Percentiles rank a stretch among this genome's conserved stretches.
These are phyloP conservation scores for Hemibagrus wyckioides DNA, from an alignment of 2,113 vertebrate genomes.

Conservation along the genomic window DNA sequence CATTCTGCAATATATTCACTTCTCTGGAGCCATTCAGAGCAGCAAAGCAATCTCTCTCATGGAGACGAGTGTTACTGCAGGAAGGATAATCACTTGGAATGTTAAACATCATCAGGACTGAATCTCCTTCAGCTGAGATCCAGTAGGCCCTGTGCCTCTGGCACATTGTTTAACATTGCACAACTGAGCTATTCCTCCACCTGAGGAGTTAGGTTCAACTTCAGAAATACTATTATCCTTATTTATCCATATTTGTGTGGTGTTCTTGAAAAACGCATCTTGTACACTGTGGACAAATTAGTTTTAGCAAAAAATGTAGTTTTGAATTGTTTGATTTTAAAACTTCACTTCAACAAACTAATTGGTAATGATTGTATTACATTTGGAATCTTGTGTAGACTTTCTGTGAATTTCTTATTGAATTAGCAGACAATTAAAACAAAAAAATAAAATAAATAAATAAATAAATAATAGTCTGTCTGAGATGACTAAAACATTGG, in stretches of 20 bases:
- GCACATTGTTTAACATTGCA: constrained; percentile 7
- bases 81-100: constrained; percentile 67
- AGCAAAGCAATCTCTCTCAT: constrained; percentile 32
- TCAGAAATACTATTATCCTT: background rate
- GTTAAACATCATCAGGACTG: constrained; percentile 71
- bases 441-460: background rate
- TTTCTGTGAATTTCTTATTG: background rate
- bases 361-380: background rate
- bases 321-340: background rate
- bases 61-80: constrained; percentile 53
- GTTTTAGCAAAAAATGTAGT: background rate
- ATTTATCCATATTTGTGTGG: background rate
- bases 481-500: background rate
- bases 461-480: background rate
- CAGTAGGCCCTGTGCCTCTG: constrained; percentile 40
- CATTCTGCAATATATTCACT: constrained; percentile 22
- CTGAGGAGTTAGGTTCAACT: background rate
- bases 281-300: background rate
- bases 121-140: constrained; percentile 49
- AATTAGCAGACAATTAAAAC: background rate
- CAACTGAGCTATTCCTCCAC: background rate
- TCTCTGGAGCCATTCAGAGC: constrained; percentile 36
- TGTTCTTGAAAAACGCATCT: background rate
- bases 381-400: background rate
- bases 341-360: background rate